Conservation (phyloP, 30 jellyfish, hydroid and myxozoan genomes). For the Cassiopea xamachana region DNA sequence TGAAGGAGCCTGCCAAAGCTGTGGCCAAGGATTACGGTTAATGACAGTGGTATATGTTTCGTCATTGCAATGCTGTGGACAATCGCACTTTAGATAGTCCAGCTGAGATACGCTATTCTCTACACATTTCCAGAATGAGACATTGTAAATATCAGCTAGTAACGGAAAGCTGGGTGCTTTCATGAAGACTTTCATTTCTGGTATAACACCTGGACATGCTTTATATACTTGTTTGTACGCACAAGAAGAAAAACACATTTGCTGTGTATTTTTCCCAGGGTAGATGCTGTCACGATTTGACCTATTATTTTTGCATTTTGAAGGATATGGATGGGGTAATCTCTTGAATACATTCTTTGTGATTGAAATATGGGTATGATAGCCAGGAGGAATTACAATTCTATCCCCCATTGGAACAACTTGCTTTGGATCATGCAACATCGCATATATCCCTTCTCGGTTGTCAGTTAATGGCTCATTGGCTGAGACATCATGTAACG, state of each 20-base stretch:
- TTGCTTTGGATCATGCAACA: slow-evolving; percentile 28
- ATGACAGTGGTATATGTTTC: not conserved
- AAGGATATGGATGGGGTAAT: slow-evolving; percentile 11
- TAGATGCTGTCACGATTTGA: not conserved
- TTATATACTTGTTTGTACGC: not conserved
- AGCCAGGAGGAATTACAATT: no score
- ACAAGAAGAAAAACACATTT: not conserved
- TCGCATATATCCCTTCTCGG: slow-evolving; percentile 20
- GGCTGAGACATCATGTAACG: not conserved
- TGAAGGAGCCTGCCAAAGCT: slow-evolving; percentile 10
- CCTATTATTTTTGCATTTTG: not conserved
- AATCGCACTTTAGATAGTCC: not conserved
- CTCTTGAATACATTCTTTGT: not conserved
- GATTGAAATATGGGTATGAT: not conserved
- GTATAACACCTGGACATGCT: not conserved
- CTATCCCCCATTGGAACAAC: not conserved
- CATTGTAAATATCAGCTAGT: no score
- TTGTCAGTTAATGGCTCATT: not conserved
- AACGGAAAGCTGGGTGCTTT: not conserved
- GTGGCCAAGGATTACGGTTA: slow-evolving; percentile 55
- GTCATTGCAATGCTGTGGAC: slow-evolving; percentile 14
- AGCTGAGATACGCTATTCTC: no score
- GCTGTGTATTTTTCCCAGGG: slow-evolving; percentile 12
- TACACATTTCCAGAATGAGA: no score
- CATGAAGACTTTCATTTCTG: no score